These are phyloP conservation scores for Drosophila trichaetosa DNA, from an alignment of 2,888 invertebrate species.

Conservation along the genomic window DNA sequence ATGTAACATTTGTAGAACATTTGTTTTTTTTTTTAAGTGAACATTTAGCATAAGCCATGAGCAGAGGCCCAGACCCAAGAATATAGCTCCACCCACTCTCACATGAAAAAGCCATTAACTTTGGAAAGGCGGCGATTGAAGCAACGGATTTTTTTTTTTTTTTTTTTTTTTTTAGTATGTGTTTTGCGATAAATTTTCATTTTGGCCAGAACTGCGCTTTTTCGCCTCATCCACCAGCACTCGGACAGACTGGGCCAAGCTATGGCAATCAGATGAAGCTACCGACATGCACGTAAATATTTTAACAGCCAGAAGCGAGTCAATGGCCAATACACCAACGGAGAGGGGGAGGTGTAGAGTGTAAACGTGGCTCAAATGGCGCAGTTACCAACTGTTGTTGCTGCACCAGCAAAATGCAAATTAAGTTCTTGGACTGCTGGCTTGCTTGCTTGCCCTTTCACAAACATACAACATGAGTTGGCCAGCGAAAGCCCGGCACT, in stretches of 20 bases:
- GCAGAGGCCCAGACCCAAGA: slow-evolving; percentile 21
- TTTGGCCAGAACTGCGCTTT: slow-evolving; percentile 72
- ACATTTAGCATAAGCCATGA: slow-evolving; percentile 18
- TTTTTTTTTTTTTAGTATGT: slow-evolving; percentile 43
- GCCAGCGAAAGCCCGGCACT: slow-evolving; percentile 43
- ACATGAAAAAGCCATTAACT: slow-evolving; percentile 76
- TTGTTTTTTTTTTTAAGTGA: slow-evolving; percentile 2
- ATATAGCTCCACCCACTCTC: slow-evolving; percentile 12
- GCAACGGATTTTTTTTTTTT: slow-evolving; percentile 33
- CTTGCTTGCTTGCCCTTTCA: background rate
- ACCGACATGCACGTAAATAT: slow-evolving; percentile 70
- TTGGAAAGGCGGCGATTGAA: slow-evolving; percentile 28
- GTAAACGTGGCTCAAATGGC: slow-evolving; percentile 20
- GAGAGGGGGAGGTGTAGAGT: background rate
- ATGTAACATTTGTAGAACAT: background rate
- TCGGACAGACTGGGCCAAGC: slow-evolving; percentile 1
- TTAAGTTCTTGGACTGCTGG: slow-evolving; percentile 36
- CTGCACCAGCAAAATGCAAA: slow-evolving; percentile 62
- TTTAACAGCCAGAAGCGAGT: slow-evolving; percentile 55
- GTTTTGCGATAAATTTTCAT: slow-evolving; percentile 77
- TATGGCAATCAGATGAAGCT: slow-evolving; percentile 69
- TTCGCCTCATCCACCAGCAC: slow-evolving; percentile 25
- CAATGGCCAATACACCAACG: background rate
- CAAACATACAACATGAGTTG: background rate
- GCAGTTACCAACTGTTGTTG: slow-evolving; percentile 24